Evolutionary conservation across 2,888 invertebrate species (phyloP).

Genomic region (Hyposoter didymator): DNA sequence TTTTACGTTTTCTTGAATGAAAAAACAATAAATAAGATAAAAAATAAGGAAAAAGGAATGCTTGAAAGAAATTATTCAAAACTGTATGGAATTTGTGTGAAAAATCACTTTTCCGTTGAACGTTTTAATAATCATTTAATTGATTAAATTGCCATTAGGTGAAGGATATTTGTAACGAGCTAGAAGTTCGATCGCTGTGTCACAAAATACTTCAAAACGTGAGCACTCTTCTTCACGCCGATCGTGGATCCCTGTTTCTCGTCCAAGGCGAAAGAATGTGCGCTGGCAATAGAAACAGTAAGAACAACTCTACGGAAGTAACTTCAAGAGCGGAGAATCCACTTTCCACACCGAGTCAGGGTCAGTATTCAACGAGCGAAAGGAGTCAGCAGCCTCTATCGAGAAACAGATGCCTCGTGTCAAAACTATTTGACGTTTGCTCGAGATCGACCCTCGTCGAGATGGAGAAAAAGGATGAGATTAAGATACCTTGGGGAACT

Average conservation of each 20-base stretch:
- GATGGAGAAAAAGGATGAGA: constrained; percentile 96
- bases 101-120: too few relatives aligned
- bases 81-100: too few relatives aligned
- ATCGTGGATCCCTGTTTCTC: constrained; percentile 96
- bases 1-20: not conserved
- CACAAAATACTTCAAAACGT: constrained; percentile 99
- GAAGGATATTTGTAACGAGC: constrained; percentile 97
- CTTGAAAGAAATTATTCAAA: too few relatives aligned
- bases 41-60: too few relatives aligned
- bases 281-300: constrained; percentile 81
- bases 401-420: constrained; percentile 91
- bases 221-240: constrained; percentile 95
- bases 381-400: constrained; percentile 65
- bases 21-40: too few relatives aligned
- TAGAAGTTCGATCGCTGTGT: constrained; percentile 96
- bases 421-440: constrained; percentile 97
- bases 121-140: not conserved
- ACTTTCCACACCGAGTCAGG: constrained; percentile 59
- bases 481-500: constrained; percentile 96
- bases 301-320: constrained; percentile 53
- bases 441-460: constrained; percentile 96
- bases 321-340: constrained; percentile 51
- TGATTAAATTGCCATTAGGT: constrained; percentile 86
- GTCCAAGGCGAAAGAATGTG: constrained; percentile 89
- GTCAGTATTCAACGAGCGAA: constrained; percentile 57